phyloP scores from a whole-genome alignment of 2,797 vertebrate genomes.

The Silurus aristotelis region DNA sequence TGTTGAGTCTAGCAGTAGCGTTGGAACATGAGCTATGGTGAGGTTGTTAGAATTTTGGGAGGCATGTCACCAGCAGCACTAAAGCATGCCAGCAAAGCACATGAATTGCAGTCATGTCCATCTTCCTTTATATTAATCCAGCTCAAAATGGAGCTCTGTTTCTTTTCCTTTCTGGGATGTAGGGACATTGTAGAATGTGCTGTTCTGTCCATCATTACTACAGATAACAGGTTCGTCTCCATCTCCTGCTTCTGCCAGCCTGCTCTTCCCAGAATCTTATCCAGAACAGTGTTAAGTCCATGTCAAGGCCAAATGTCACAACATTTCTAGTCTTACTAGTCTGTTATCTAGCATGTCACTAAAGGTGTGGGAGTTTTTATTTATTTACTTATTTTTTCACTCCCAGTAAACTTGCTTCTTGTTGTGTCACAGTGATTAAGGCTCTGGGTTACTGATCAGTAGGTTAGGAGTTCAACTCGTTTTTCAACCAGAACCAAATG shows the following conservation, averaged over 20 bases:
- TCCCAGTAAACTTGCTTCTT: neutral
- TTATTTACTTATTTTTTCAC: neutral
- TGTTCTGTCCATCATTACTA: neutral
- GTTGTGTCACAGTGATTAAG: neutral
- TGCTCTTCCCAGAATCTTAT: neutral
- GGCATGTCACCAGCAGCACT: conserved; percentile 71
- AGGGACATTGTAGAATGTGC: neutral
- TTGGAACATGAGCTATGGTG: conserved; percentile 49
- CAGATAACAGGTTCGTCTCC: neutral
- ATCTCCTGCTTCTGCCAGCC: no score
- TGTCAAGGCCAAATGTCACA: neutral
- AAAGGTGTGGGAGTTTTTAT: neutral
- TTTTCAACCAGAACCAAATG: no score
- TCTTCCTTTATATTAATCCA: conserved; percentile 81
- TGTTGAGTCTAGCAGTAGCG: conserved; percentile 27
- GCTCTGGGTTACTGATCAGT: no score
- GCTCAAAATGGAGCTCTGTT: conserved; percentile 62
- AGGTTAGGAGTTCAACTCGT: no score
- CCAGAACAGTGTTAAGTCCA: neutral
- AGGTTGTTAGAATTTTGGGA: conserved; percentile 71
- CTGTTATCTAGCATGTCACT: neutral
- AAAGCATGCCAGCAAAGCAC: conserved; percentile 75
- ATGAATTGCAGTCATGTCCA: conserved; percentile 79
- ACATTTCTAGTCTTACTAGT: neutral
- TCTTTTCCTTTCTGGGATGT: conserved; percentile 19